Base-by-base conservation (phyloP, 2,888 invertebrate species). In the Catonia carolina region DNA sequence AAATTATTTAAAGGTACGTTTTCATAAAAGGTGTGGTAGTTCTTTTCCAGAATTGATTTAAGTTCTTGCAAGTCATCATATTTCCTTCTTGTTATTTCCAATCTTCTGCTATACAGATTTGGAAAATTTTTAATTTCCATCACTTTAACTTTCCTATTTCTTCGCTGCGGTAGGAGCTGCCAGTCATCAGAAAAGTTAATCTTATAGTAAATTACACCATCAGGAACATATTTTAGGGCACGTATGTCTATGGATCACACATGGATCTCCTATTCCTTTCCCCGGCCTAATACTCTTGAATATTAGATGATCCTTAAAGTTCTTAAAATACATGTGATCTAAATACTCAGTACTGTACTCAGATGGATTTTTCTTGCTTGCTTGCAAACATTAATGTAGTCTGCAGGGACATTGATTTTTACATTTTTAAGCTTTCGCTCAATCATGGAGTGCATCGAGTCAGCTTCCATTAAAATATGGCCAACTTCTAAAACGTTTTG, bases 381-480 rank as follows among this genome's bases (percentile, higher is more conserved):
- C 33, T 33, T 10, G 17, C 4, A 33, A 5, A 53, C 27, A 22
- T 14, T 17, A 22, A 42, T 33, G n/a, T 53, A 53, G n/a, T 55
- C 55, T 20, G 55, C 55, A n/a, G 55, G 55, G 20, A 55, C 55
- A 36, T 48, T 55, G 8, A 55, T 55, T 35, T 48, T 55, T 20
- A 33, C 20, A 27, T 55, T 48, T 23, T 36, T 35, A 3, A 55
- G 37, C 18, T 20, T 48, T 7, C 48, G 18, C 17, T 55, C 55
- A 22, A 55, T 55, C 6, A 17, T 5, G 2, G 55, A 55, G 37
- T 55, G 55, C 47, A 55, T 48, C 6, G 48, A 36, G 23, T 55
- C 55, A 12, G 22, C 49, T n/a, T 55, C 55, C 55, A 55, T 55
- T 27, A 49, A 37, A 7, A 49, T 55, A 20, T 55, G 55, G 5